A percentile compares a stretch with the other conserved stretches of the same genome.
Conservation (phyloP, 2,113 vertebrate species). For the Sinocyclocheilus anophthalmus region DNA sequence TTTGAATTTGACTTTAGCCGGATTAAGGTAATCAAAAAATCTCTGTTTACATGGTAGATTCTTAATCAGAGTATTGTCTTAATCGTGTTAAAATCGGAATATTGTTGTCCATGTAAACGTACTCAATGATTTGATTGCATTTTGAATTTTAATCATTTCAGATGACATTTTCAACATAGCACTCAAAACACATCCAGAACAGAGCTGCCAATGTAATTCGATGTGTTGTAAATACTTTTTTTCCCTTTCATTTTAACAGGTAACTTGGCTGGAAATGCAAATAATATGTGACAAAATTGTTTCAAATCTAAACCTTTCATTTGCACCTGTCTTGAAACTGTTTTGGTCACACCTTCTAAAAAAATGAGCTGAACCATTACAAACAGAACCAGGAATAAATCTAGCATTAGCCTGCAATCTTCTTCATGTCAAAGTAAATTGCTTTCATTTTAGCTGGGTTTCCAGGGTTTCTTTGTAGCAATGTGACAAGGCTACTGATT, state of each 20-base stretch:
- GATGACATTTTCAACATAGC: background rate
- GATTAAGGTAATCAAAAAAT: no score
- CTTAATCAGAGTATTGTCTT: no score
- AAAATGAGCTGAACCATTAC: constrained; percentile 40
- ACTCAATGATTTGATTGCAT: background rate
- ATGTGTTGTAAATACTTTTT: background rate
- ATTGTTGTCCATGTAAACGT: no score
- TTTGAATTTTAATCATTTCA: background rate
- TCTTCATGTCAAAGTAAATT: constrained; percentile 76
- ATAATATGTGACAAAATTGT: background rate
- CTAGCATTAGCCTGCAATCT: constrained; percentile 72
- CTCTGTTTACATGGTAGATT: no score
- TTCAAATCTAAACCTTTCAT: background rate
- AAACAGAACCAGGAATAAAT: constrained; percentile 65
- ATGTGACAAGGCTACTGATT: constrained; percentile 82
- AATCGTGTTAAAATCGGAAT: no score
- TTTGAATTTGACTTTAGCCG: no score
- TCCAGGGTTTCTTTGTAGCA: constrained; percentile 72
- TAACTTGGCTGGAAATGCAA: background rate
- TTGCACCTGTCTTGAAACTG: background rate
- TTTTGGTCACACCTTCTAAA: constrained; percentile 33
- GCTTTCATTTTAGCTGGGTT: constrained; percentile 78
- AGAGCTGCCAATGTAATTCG: background rate
- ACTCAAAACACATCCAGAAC: background rate
- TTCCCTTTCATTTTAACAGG: background rate